Percentiles rank a stretch among this genome's conserved stretches.
Evolutionary conservation across 1,140 invertebrate species (phyloP).

Genomic region (Hyles euphorbiae): DNA sequence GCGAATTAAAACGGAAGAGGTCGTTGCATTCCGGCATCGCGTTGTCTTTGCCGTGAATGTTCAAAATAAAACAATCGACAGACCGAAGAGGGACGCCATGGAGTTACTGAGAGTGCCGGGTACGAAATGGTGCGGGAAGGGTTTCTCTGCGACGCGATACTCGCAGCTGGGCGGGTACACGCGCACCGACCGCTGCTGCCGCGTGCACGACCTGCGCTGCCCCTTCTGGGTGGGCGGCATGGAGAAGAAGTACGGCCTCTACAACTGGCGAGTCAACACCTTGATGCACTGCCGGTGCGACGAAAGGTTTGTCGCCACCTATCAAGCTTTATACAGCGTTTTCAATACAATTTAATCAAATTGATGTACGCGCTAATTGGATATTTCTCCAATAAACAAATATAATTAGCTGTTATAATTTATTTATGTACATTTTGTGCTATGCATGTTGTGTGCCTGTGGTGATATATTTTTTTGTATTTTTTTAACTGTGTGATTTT

Average conservation of each 20-base stretch:
- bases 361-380: too few relatives aligned
- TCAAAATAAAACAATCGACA: conserved; percentile 17
- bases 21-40: conserved; percentile 13
- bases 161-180: conserved; percentile 86
- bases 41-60: conserved; percentile 2
- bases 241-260: conserved; percentile 85
- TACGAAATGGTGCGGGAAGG: conserved; percentile 92
- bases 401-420: too few relatives aligned
- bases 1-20: conserved; percentile 12
- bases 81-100: conserved; percentile 75
- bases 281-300: conserved; percentile 93
- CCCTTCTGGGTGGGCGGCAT: conserved; percentile 87
- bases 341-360: too few relatives aligned
- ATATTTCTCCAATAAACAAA: too few relatives aligned
- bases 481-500: too few relatives aligned
- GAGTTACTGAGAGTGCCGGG: conserved; percentile 85
- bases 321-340: too few relatives aligned
- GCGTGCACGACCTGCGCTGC: conserved; percentile 88
- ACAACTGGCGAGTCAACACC: conserved; percentile 90
- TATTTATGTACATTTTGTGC: conserved; percentile 7
- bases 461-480: conserved; percentile 1
- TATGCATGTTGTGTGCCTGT: conserved; percentile 11
- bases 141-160: conserved; percentile 83
- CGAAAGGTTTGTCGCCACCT: conserved; percentile 80
- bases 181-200: conserved; percentile 87